Evolutionary conservation across 2,797 vertebrate genomes (phyloP).

Genomic region (Myotis planiceps): DNA sequence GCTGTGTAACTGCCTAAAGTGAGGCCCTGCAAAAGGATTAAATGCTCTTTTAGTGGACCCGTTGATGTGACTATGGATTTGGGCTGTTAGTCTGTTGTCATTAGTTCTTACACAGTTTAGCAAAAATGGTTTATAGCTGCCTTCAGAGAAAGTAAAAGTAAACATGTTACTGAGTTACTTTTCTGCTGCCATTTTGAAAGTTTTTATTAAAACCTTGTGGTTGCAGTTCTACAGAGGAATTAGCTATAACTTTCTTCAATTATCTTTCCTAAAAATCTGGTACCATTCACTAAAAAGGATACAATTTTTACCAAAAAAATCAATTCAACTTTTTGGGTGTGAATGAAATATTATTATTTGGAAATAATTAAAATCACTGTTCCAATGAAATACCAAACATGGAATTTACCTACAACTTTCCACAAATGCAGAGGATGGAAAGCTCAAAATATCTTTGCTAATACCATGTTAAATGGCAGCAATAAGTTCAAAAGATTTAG

Average conservation of each 20-base stretch:
- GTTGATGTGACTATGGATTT: not conserved
- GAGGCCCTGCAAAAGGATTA: not conserved
- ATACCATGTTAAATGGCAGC: not conserved
- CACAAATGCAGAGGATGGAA: not conserved
- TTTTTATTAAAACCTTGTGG: constrained; percentile 47
- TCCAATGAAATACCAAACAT: not conserved
- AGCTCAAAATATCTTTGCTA: not conserved
- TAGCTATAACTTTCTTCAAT: not conserved
- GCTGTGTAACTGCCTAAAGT: not conserved
- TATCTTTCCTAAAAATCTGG: not conserved
- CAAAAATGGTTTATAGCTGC: not conserved
- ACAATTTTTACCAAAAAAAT: not conserved
- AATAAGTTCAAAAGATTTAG: not conserved
- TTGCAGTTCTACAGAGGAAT: not conserved
- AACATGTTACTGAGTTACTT: not conserved
- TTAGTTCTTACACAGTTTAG: not conserved
- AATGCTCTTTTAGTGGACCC: not conserved
- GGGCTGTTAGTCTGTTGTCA: not conserved
- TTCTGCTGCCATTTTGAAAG: constrained; percentile 38
- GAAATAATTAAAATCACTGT: not conserved
- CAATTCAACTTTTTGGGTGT: not conserved
- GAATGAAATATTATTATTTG: not conserved
- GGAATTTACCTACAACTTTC: not conserved
- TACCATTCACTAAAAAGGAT: not conserved
- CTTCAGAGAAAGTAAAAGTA: not conserved